A percentile compares a stretch with the other conserved stretches of the same genome.
Conservation (phyloP, 2,113 vertebrate genomes). For the Lucifuga dentata region DNA sequence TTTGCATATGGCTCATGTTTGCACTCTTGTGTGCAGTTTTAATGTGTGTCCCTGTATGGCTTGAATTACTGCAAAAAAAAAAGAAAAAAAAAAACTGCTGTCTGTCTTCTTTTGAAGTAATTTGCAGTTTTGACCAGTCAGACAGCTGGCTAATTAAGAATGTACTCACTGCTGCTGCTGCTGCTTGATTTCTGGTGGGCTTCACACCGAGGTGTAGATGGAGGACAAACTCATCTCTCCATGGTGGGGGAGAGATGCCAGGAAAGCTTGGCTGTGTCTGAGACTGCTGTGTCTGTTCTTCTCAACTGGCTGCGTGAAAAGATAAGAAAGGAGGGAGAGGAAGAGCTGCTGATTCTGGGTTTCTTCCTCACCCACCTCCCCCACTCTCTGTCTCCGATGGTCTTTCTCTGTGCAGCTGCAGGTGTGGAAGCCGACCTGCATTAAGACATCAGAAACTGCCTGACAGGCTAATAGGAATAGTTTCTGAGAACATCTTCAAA, state of each 20-base stretch:
- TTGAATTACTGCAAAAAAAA: conserved; percentile 4
- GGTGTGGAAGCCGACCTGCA: conserved; percentile 77
- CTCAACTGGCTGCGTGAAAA: conserved; percentile 76
- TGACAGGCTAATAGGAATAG: conserved; percentile 72
- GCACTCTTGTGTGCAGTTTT: conserved; percentile 25
- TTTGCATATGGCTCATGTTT: conserved; percentile 65
- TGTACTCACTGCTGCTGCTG: conserved; percentile 58
- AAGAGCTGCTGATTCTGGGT: conserved; percentile 75
- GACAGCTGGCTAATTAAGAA: conserved; percentile 69
- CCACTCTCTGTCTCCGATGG: conserved; percentile 29
- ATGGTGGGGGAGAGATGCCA: conserved; percentile 67
- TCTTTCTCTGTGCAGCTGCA: conserved; percentile 68
- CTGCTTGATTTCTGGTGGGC: conserved; percentile 63
- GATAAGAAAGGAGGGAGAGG: conserved; percentile 74
- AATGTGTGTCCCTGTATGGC: conserved; percentile 20
- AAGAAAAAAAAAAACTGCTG: conserved; percentile 37
- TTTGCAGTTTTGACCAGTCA: conserved; percentile 56
- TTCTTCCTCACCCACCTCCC: conserved; percentile 43
- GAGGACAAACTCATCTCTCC: conserved; percentile 67
- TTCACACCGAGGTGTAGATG: conserved; percentile 73
- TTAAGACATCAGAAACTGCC: conserved; percentile 79
- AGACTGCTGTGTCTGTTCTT: conserved; percentile 57
- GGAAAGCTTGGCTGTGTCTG: conserved; percentile 69
- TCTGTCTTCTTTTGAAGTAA: conserved; percentile 17
- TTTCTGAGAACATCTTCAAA: conserved; percentile 76